A percentile compares a stretch with the other conserved stretches of the same genome.
phyloP scores from a whole-genome alignment of 2,797 vertebrate species.

The Chromis chromis region DNA sequence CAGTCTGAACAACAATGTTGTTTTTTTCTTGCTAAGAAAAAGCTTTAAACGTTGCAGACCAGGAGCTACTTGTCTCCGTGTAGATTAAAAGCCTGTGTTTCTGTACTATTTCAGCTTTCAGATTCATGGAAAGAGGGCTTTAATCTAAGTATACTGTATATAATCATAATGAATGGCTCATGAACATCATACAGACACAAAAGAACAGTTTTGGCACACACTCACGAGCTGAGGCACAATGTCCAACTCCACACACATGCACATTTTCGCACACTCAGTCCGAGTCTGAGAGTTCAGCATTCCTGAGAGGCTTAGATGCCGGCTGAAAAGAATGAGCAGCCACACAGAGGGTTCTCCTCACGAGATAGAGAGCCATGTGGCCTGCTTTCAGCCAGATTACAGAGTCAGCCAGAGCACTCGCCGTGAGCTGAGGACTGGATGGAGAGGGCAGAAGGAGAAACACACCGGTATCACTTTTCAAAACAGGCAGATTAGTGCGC shows the following conservation, averaged over 20 bases:
- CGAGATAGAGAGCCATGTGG: conserved; percentile 75
- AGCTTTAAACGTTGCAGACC: conserved; percentile 11
- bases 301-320: conserved; percentile 79
- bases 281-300: conserved; percentile 72
- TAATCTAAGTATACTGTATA: conserved; percentile 19
- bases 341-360: conserved; percentile 80
- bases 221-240: conserved; percentile 36
- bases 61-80: conserved; percentile 7
- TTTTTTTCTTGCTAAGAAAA: conserved; percentile 43
- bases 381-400: conserved; percentile 76
- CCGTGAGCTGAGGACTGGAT: conserved; percentile 47
- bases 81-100: neutral
- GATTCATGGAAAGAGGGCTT: conserved; percentile 2
- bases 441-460: conserved; percentile 31
- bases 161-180: conserved; percentile 7
- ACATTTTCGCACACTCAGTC: conserved; percentile 55
- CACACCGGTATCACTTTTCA: conserved; percentile 48
- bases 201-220: conserved; percentile 26
- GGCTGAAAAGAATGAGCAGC: conserved; percentile 78
- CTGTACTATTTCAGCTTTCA: neutral
- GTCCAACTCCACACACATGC: conserved; percentile 47
- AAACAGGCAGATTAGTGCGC: conserved; percentile 51
- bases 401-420: conserved; percentile 47
- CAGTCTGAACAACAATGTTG: conserved; percentile 56
- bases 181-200: conserved; percentile 14